Base-by-base conservation (phyloP, 1,140 invertebrate species). In the Rhopalosiphum padi region DNA sequence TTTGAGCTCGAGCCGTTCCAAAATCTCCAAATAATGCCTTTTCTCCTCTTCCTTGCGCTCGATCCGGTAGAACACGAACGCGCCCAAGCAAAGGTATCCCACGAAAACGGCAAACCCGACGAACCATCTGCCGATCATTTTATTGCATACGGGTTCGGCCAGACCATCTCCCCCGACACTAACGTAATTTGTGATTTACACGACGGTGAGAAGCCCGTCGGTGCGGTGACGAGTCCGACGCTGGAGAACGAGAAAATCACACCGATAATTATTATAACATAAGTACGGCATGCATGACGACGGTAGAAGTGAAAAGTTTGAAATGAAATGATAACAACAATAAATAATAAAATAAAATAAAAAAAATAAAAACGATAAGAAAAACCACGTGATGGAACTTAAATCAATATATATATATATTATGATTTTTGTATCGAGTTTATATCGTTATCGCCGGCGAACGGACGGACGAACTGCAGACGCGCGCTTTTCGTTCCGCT, bases 11-110 rank as follows among this genome's bases (percentile, higher is more conserved):
- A 96, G 96, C 94, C 96, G 96, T 95, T 97, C 97, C 94, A 95
- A 94, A 93, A 95, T 96, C 91, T 96, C 96, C 94, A 96, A 95
- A 87, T 95, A 94, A 60, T 96, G 95, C 91, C 96, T 95, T 90
- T 96, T 95, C 89, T 96, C 95, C 95, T 98, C 97, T 94, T 97
- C 94, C 83, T 95, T 95, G 94, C 96, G 96, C 95, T 98, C 97
- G 94, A 97, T 97, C 94, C 97, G 96, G 95, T 97, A 97, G 94
- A 98, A 98, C 93, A 98, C 97, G 87, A 96, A 96, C 7, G 97
- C 97, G 25, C 97, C 97, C 92, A 98, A 96, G 94, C 97, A 95
- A 93, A 98, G 95, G 95, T 98, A 98, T 53, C 96, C 96, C 85
- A 97, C 96, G 94, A 97, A 97, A 94, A 98, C 96, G 94, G 97